Percentiles rank a stretch among this genome's conserved stretches.
These are phyloP conservation scores for Menidia beryllina DNA, from an alignment of 2,113 vertebrate genomes.

Conservation along the genomic window DNA sequence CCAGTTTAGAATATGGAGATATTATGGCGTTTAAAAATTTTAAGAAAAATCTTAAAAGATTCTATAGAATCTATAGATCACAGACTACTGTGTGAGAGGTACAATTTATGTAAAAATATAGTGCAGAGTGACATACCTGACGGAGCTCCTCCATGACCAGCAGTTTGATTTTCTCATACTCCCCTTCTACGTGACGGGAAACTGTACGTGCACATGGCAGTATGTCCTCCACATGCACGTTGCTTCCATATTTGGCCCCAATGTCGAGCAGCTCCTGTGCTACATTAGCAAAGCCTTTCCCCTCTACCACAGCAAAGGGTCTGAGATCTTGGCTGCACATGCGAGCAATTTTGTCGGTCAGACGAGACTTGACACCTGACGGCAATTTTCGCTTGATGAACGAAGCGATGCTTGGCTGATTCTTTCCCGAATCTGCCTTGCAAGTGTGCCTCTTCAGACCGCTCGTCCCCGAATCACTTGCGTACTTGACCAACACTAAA, in stretches of 20 bases:
- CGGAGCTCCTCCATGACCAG: neutral
- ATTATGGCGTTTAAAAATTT: neutral
- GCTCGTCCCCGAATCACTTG: neutral
- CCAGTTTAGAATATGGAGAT: neutral
- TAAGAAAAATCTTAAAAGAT: neutral
- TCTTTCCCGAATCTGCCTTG: neutral
- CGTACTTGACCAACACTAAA: neutral
- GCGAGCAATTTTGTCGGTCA: neutral
- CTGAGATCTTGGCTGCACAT: neutral
- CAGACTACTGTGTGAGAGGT: neutral
- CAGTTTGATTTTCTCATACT: neutral
- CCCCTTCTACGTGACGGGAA: neutral
- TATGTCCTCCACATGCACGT: neutral
- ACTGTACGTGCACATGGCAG: neutral
- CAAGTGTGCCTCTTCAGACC: conserved; percentile 1
- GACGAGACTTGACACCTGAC: neutral
- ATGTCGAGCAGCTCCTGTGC: neutral
- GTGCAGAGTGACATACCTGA: neutral
- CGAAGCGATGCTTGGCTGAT: neutral
- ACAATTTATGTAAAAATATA: neutral
- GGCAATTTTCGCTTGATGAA: neutral
- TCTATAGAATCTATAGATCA: neutral
- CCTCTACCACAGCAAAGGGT: neutral
- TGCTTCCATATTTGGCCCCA: neutral
- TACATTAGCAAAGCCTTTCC: neutral